Conservation (phyloP, 2,113 vertebrate genomes). For the Mystacornis crossleyi region DNA sequence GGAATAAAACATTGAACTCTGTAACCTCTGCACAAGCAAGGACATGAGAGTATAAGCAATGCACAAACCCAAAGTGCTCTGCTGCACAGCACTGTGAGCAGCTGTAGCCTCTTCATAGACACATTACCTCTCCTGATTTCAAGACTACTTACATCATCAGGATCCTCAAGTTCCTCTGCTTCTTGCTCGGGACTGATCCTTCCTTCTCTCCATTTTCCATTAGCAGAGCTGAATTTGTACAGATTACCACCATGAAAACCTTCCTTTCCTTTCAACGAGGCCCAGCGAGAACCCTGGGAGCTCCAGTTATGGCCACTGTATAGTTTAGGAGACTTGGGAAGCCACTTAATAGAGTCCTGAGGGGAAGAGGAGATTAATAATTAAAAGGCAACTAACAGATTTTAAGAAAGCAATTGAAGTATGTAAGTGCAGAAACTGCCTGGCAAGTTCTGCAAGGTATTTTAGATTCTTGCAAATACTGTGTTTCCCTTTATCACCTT, state of each 20-base stretch:
- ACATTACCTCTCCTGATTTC: background rate
- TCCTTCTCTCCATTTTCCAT: slow-evolving; percentile 65
- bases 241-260: slow-evolving; percentile 20
- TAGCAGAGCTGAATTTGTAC: slow-evolving; percentile 63
- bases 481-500: background rate
- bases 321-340: slow-evolving; percentile 70
- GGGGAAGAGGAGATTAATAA: background rate
- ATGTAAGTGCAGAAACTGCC: background rate
- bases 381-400: background rate
- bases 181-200: slow-evolving; percentile 71
- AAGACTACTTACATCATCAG: slow-evolving; percentile 66
- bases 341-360: slow-evolving; percentile 61
- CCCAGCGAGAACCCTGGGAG: slow-evolving; percentile 68
- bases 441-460: background rate
- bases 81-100: background rate
- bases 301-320: slow-evolving; percentile 70
- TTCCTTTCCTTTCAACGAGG: slow-evolving; percentile 64
- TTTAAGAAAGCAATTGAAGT: background rate
- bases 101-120: background rate
- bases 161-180: slow-evolving; percentile 67
- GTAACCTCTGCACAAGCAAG: background rate
- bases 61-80: fast-evolving
- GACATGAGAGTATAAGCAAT: background rate
- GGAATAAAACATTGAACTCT: background rate
- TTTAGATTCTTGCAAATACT: background rate